Base-by-base conservation (phyloP, 2,888 invertebrate species). In the Ischnus inquisitorius region DNA sequence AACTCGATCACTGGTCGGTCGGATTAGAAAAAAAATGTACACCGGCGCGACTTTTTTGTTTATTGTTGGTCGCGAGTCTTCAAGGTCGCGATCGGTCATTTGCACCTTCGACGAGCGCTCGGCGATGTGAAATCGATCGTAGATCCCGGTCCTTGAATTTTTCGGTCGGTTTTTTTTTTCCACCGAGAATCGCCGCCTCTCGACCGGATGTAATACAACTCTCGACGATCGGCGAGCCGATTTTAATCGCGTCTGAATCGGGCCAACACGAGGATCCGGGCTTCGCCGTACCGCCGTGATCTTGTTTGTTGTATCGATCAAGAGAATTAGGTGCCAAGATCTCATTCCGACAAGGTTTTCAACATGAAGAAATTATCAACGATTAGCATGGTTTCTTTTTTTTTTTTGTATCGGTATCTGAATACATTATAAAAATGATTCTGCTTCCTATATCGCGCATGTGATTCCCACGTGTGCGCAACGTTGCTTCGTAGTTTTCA, bases 41-140 rank as follows among this genome's bases (percentile, higher is more conserved):
- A 3, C n/a, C 28, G 14, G n/a, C 22, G 1, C n/a, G 14, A 28
- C 14, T 19, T 48, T 5, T 22, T 19, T 1, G 4, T n/a, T 22
- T 54, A 19, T 16, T 54, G 5, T 34, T 16, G 34, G 51, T 5
- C 12, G 51, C 6, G 12, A 34, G 39, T 2, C 19, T 69, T 10
- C 69, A 54, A 39, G 69, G 69, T 54, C 57, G 57, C 12, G 14
- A 19, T 39, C 57, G 71, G 57, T 72, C 72, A 25, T 72, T 72
- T 28, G 57, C 60, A 60, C 41, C 72, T 41, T 25, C n/a, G 25
- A 60, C n/a, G 10, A 8, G 12, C 16, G 51, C 16, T 6, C 51
- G 19, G 48, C 19, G 8, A 25, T 12, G 8, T n/a, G 28, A 51
- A 25, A n/a, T 43, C 12, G 54, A 57, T 71, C 28, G 16, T 72